Evolutionary conservation across 1,140 invertebrate species (phyloP), one percentile per base, ranked within the genome.

Genomic region (Drosophila sulfurigaster): DNA sequence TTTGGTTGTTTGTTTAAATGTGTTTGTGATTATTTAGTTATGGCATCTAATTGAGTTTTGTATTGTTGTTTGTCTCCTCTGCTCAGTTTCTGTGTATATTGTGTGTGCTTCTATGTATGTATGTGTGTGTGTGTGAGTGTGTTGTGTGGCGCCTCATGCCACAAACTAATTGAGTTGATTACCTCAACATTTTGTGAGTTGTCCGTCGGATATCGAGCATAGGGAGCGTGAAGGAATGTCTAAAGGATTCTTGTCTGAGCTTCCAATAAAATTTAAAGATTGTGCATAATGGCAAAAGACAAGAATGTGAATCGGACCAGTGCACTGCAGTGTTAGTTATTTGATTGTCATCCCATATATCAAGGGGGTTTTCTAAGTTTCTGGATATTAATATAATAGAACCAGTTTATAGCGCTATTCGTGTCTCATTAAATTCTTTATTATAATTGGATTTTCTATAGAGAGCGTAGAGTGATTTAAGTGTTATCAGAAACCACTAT

Each of bases 21-120:
- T 89, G 86, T 89, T 85, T 89, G 85, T 89, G 85, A 89, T 89
- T 89, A 89, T 89, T 89, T 85, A 89, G 85, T 89, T 89, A 89
- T 89, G 85, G 71, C 86, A 89, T 81, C 85, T 89, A 89, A 89
- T 89, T 89, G 86, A 89, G 86, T 89, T 89, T 89, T 66, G 60
- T 85, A 70, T 81, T 88, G 62, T 77, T 64, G 35, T 73, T 74
- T 65, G 43, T 66, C 57, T 75, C 28, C 45, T 41, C 69, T n/a
- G 20, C 48, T 43, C 7, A 45, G 32, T 28, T 45, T 13, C 25
- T 43, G 28, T 56, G 35, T 35, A 45, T 58, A 59, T 16, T 38
- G 46, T 54, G 52, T 38, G 32, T 54, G 15, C 57, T 58, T 8
- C 16, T 16, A 16, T 16, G 16, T 16, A 1, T 16, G 16, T 16